Conservation (phyloP, 2,888 invertebrate species). For the Elaeidobius kamerunicus region DNA sequence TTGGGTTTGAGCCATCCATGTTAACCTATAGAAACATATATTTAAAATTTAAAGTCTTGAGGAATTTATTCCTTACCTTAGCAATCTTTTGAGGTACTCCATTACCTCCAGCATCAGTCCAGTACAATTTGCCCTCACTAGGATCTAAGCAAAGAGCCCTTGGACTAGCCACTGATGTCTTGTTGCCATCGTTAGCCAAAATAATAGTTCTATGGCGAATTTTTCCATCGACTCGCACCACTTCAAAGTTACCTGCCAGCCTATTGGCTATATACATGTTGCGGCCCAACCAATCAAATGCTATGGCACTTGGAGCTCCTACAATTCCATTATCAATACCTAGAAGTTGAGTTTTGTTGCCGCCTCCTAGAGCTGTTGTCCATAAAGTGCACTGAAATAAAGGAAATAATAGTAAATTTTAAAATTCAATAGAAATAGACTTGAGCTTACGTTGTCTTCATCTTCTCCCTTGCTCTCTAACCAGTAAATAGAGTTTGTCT, state of each 20-base stretch:
- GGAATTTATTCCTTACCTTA: slow-evolving; percentile 45
- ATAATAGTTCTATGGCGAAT: slow-evolving; percentile 80
- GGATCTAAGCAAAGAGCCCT: slow-evolving; percentile 88
- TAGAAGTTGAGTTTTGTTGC: slow-evolving; percentile 78
- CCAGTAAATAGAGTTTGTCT: slow-evolving; percentile 83
- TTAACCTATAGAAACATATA: too few species aligned
- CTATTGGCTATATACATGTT: slow-evolving; percentile 92
- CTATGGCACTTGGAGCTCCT: slow-evolving; percentile 86
- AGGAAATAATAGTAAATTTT: too few species aligned
- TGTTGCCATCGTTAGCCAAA: slow-evolving; percentile 85
- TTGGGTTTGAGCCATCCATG: too few species aligned
- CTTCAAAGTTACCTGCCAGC: slow-evolving; percentile 86
- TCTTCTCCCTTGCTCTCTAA: slow-evolving; percentile 75
- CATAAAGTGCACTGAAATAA: slow-evolving; percentile 73
- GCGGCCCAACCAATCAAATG: slow-evolving; percentile 95
- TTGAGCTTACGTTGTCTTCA: slow-evolving; percentile 60
- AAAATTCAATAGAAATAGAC: too few species aligned
- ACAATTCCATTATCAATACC: slow-evolving; percentile 82
- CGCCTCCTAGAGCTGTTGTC: slow-evolving; percentile 79
- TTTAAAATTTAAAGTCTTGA: neutral
- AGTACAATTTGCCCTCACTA: slow-evolving; percentile 89
- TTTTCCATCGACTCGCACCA: slow-evolving; percentile 82
- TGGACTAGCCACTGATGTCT: slow-evolving; percentile 82
- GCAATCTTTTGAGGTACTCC: slow-evolving; percentile 30
- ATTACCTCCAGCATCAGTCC: slow-evolving; percentile 87